Percentiles rank a stretch among this genome's conserved stretches.
Evolutionary conservation across 2,888 invertebrate genomes (phyloP).

Genomic region (Andrena fulva): DNA sequence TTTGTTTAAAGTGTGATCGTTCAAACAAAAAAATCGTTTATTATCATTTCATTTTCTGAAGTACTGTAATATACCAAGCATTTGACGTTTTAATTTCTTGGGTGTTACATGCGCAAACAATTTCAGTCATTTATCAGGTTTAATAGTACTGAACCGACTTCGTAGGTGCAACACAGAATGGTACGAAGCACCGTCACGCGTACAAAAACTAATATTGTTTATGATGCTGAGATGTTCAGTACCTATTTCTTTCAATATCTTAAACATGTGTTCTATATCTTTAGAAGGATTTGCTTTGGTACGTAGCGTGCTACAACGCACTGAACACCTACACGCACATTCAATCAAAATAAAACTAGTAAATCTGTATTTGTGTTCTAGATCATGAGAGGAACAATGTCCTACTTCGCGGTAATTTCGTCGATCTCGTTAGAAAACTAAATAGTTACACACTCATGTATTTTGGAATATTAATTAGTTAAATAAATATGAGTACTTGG

Average conservation of each 20-base stretch:
- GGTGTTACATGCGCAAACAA: too few relatives aligned
- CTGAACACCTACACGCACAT: background rate
- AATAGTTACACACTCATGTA: background rate
- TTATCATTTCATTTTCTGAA: too few relatives aligned
- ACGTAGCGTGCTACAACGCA: background rate
- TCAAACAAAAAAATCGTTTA: too few relatives aligned
- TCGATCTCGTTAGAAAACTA: background rate
- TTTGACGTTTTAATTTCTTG: too few relatives aligned
- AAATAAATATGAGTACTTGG: background rate
- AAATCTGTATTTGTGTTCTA: background rate
- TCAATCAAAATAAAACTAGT: background rate
- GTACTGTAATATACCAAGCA: too few relatives aligned
- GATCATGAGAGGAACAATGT: background rate
- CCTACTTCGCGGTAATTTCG: constrained; percentile 2
- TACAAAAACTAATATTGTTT: constrained; percentile 25
- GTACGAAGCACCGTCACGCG: constrained; percentile 3
- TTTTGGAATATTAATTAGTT: background rate
- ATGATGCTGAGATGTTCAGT: constrained; percentile 10
- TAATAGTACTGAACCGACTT: background rate
- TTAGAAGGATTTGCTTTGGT: constrained; percentile 9
- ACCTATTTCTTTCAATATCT: background rate
- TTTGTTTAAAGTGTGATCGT: background rate
- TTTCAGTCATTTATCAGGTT: background rate
- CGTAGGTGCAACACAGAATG: constrained; percentile 13
- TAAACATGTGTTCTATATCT: background rate